These are phyloP conservation scores for Forbesichthys agassizii DNA, from an alignment of 2,113 vertebrate species.

Conservation along the genomic window DNA sequence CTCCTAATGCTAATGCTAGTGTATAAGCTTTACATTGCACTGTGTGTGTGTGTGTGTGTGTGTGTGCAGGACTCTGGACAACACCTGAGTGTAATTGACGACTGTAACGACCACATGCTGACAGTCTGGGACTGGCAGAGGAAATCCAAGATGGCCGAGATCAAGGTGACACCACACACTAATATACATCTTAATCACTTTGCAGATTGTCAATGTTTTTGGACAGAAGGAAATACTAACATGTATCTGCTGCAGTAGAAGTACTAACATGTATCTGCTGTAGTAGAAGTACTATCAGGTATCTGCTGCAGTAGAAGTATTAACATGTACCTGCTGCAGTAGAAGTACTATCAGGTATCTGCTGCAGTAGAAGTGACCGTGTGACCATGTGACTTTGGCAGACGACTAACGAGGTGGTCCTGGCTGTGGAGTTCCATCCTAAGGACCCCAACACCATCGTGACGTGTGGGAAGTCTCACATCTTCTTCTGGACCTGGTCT, in stretches of 20 bases:
- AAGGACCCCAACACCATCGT: slow-evolving; percentile 92
- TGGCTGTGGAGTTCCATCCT: slow-evolving; percentile 94
- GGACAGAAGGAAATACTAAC: too few relatives aligned
- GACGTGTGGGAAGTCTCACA: slow-evolving; percentile 98
- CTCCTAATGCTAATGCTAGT: too few relatives aligned
- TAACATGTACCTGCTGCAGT: too few relatives aligned
- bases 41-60: background rate
- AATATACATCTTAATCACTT: background rate
- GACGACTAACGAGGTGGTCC: slow-evolving; percentile 84
- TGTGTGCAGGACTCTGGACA: slow-evolving; percentile 86
- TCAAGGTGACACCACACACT: slow-evolving; percentile 82
- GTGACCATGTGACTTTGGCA: slow-evolving; percentile 7
- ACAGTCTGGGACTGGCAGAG: slow-evolving; percentile 98
- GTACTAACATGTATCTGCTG: too few relatives aligned
- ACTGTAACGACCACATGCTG: slow-evolving; percentile 98
- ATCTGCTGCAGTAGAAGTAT: too few relatives aligned
- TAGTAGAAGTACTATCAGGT: too few relatives aligned
- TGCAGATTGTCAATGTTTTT: background rate
- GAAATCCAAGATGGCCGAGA: slow-evolving; percentile 93
- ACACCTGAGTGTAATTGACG: slow-evolving; percentile 93
- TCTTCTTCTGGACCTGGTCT: slow-evolving; percentile 98
- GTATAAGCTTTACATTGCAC: background rate
- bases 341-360: too few relatives aligned
- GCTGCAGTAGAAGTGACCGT: background rate
- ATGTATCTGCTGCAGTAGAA: too few relatives aligned